A percentile compares a stretch with the other conserved stretches of the same genome.
Conservation (phyloP, 92 coral and sea anemone species). For the Pocillopora meandrina region DNA sequence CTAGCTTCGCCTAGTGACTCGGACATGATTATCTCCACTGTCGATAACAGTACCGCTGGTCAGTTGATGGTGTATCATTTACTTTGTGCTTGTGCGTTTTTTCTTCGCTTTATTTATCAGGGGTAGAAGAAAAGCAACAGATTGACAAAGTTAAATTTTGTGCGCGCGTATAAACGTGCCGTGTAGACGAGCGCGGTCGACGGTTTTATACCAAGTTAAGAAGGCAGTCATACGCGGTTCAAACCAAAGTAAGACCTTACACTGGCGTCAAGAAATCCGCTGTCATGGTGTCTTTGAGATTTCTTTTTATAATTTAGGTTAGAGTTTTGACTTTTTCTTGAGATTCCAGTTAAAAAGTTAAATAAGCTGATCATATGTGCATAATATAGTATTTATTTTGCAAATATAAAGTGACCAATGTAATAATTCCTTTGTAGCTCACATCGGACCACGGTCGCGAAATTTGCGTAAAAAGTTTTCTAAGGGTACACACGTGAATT, state of each 20-base stretch:
- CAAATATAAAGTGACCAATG: neutral
- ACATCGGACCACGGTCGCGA: neutral
- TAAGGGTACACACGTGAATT: neutral
- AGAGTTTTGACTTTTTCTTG: constrained; percentile 5
- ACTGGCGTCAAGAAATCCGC: neutral
- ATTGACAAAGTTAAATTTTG: neutral
- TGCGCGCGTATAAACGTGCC: neutral
- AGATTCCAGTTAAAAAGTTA: neutral
- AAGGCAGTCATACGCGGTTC: neutral
- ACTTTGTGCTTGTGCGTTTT: constrained; percentile 56
- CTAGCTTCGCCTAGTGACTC: too few species aligned
- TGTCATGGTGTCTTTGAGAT: neutral
- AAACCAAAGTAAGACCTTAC: constrained; percentile 7
- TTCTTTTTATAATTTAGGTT: neutral
- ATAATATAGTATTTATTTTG: constrained; percentile 27
- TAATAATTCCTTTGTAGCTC: neutral
- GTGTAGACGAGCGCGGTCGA: neutral
- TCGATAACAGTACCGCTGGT: neutral
- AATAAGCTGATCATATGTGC: neutral
- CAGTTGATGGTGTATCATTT: constrained; percentile 2
- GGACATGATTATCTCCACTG: too few species aligned
- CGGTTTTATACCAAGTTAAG: too few species aligned
- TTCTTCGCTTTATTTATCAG: constrained; percentile 42
- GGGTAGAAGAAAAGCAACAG: neutral
- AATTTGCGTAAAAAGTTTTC: neutral